Evolutionary conservation across 1,140 invertebrate genomes (phyloP).

Genomic region (Marisa cornuarietis): DNA sequence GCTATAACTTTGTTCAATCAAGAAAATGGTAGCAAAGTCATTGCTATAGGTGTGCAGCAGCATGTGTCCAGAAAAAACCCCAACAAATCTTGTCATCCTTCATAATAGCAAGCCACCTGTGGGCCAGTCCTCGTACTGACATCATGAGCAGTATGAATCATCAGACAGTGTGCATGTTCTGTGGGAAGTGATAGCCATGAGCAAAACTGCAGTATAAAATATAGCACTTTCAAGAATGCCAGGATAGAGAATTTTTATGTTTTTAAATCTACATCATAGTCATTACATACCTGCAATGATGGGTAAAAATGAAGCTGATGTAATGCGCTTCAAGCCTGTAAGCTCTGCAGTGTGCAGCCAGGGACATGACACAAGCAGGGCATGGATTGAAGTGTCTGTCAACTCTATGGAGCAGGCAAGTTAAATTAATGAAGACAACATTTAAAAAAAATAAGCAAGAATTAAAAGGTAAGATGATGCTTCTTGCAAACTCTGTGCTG

Average conservation of each 20-base stretch:
- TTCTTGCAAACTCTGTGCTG: no score
- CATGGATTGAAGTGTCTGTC: background rate
- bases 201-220: background rate
- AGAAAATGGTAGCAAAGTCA: no score
- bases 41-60: no score
- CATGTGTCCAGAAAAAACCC: no score
- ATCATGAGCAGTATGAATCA: background rate
- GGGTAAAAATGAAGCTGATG: background rate
- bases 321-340: background rate
- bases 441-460: background rate
- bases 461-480: no score
- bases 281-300: background rate
- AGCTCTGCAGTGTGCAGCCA: background rate
- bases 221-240: background rate
- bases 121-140: background rate
- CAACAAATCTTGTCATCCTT: background rate
- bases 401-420: background rate
- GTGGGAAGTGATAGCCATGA: background rate
- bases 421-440: background rate
- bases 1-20: no score
- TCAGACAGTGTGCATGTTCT: background rate
- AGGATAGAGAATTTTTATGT: no score
- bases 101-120: background rate
- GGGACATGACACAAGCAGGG: background rate
- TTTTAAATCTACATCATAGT: background rate